These are phyloP conservation scores for Drosophila siamana DNA, from an alignment of 2,888 invertebrate species.

Conservation along the genomic window DNA sequence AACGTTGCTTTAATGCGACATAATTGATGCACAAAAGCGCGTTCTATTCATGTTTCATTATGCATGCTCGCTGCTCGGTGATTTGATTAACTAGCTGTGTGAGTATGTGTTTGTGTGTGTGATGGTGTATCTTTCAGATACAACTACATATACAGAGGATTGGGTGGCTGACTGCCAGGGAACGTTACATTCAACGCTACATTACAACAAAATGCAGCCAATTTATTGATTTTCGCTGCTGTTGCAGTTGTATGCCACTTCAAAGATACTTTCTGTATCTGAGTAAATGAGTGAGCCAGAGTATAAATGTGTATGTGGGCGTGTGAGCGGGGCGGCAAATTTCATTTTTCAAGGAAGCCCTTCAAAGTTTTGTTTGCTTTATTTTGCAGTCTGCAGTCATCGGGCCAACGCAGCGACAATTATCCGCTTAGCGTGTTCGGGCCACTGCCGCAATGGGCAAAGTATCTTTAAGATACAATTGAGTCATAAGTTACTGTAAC, in stretches of 20 bases:
- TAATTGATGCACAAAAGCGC: conserved; percentile 74
- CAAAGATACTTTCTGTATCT: conserved; percentile 45
- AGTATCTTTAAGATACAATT: conserved; percentile 74
- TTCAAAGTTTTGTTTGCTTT: conserved; percentile 81
- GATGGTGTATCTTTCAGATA: conserved; percentile 33
- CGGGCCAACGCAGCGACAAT: conserved; percentile 60
- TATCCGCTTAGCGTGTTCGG: conserved; percentile 75
- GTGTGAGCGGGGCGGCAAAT: conserved; percentile 36
- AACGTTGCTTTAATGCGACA: conserved; percentile 66
- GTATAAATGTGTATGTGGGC: conserved; percentile 18
- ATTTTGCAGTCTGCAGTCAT: conserved; percentile 54
- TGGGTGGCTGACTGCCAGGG: conserved; percentile 23
- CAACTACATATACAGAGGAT: conserved; percentile 13
- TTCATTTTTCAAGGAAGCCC: conserved; percentile 75
- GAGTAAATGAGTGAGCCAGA: conserved; percentile 29
- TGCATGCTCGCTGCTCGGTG: conserved; percentile 45
- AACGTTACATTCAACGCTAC: conserved; percentile 22
- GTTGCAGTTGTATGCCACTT: conserved; percentile 35
- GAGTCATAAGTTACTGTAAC: conserved; percentile 49
- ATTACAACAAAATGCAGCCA: conserved; percentile 32
- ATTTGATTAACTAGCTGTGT: conserved; percentile 66
- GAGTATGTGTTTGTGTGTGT: conserved; percentile 9
- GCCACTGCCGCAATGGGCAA: conserved; percentile 70
- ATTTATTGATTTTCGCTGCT: conserved; percentile 64
- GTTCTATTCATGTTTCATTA: conserved; percentile 63